Evolutionary conservation across 2,888 invertebrate species (phyloP).

Genomic region (Limnephilus auricula): DNA sequence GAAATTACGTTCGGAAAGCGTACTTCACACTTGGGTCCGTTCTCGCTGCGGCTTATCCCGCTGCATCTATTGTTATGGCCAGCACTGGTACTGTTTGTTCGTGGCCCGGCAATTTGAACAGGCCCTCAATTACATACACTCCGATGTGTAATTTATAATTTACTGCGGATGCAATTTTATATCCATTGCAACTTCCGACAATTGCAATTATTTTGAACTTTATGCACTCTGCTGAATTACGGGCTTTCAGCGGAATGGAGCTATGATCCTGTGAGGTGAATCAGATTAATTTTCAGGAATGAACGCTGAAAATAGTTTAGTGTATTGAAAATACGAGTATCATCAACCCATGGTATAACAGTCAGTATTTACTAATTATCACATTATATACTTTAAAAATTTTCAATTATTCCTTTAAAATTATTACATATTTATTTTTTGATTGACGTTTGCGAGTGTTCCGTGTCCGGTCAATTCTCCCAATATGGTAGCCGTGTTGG

Average conservation of each 20-base stretch:
- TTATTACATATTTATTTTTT: no score
- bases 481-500: no score
- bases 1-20: constrained; percentile 65
- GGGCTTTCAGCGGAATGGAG: constrained; percentile 32
- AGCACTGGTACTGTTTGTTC: constrained; percentile 49
- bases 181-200: constrained; percentile 46
- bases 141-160: constrained; percentile 44
- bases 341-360: no score
- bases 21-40: constrained; percentile 63
- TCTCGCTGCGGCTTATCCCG: constrained; percentile 63
- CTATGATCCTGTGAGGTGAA: constrained; percentile 20
- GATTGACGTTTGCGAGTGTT: no score
- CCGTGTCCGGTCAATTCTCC: no score
- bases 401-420: no score
- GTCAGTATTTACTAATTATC: no score
- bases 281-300: background rate
- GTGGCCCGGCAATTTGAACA: constrained; percentile 46
- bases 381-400: no score
- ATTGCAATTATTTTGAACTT: constrained; percentile 42
- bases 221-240: constrained; percentile 41
- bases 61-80: constrained; percentile 65
- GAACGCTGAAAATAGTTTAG: background rate
- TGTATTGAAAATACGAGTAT: background rate
- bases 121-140: constrained; percentile 31
- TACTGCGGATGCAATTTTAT: constrained; percentile 43